These are phyloP conservation scores for Drosophila kikkawai DNA, from an alignment of 1,140 invertebrate species.

Conservation along the genomic window DNA sequence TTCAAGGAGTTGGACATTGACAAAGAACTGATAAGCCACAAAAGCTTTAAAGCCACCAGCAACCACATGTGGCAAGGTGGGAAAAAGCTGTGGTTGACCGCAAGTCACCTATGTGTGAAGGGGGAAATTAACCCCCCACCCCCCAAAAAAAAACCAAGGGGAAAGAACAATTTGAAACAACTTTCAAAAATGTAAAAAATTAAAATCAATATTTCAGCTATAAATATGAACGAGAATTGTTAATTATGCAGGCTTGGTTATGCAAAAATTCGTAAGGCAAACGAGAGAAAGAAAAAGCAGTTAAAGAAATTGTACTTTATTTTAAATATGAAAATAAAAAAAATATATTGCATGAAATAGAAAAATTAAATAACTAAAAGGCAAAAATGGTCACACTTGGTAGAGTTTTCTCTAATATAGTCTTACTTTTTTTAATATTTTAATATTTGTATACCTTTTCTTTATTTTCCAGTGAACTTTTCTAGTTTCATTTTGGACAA, in stretches of 20 bases:
- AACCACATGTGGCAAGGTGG: constrained; percentile 9
- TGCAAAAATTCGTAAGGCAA: constrained; percentile 6
- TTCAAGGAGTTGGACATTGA: constrained; percentile 21
- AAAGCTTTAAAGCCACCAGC: constrained; percentile 46
- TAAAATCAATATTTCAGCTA: constrained; percentile 75
- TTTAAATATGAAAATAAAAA: too few species aligned
- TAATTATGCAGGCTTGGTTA: constrained; percentile 57
- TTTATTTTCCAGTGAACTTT: constrained; percentile 14
- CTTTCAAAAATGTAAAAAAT: constrained; percentile 59
- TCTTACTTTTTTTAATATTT: not conserved
- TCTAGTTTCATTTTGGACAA: not conserved
- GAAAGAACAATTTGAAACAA: constrained; percentile 51
- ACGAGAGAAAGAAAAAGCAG: not conserved
- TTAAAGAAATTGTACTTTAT: not conserved
- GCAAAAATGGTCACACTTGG: not conserved
- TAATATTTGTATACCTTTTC: not conserved
- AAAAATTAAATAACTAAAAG: not conserved
- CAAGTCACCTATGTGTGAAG: constrained; percentile 11
- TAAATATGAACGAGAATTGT: constrained; percentile 62
- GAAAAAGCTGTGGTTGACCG: constrained; percentile 43
- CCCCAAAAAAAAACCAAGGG: not conserved
- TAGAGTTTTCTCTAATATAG: not conserved
- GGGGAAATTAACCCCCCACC: not conserved
- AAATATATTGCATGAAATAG: not conserved
- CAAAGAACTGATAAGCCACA: constrained; percentile 49